Evolutionary conservation across 1,140 invertebrate genomes (phyloP).

Genomic region (Anoplophora glabripennis): DNA sequence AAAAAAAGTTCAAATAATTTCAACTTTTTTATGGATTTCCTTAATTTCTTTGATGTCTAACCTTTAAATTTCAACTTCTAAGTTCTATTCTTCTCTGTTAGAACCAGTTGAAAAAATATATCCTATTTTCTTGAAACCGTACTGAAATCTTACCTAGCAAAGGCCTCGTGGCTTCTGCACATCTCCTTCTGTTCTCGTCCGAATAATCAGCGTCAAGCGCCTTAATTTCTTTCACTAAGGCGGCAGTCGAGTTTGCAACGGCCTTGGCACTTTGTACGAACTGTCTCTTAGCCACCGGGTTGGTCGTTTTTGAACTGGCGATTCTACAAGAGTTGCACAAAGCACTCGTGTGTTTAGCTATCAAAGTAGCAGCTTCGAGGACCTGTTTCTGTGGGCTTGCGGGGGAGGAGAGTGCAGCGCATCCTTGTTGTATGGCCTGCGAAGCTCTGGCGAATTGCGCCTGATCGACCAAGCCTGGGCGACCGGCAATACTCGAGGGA

Average conservation of each 20-base stretch:
- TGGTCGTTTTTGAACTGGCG: slow-evolving; percentile 87
- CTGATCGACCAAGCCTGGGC: slow-evolving; percentile 89
- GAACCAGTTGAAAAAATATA: too few relatives aligned
- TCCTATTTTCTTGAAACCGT: too few relatives aligned
- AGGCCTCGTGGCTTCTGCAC: slow-evolving; percentile 78
- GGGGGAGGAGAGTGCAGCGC: slow-evolving; percentile 73
- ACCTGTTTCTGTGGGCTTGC: slow-evolving; percentile 82
- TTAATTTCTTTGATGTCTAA: too few relatives aligned
- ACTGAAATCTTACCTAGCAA: slow-evolving; percentile 58
- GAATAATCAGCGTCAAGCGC: slow-evolving; percentile 82
- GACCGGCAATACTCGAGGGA: slow-evolving; percentile 83
- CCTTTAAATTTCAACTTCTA: too few relatives aligned
- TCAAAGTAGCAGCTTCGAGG: slow-evolving; percentile 85
- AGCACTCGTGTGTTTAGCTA: slow-evolving; percentile 95
- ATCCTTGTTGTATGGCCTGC: slow-evolving; percentile 85
- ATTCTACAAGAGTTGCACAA: slow-evolving; percentile 92
- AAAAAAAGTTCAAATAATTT: too few relatives aligned
- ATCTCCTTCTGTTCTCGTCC: slow-evolving; percentile 70
- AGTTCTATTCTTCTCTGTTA: too few relatives aligned
- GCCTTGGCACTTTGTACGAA: slow-evolving; percentile 98
- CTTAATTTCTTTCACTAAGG: slow-evolving; percentile 94
- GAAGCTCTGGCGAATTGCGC: slow-evolving; percentile 84
- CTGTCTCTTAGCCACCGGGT: slow-evolving; percentile 91
- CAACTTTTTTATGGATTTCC: too few relatives aligned
- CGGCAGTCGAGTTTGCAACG: slow-evolving; percentile 94